phyloP scores from a whole-genome alignment of 2,797 vertebrate species.

The Cuniculus paca region DNA sequence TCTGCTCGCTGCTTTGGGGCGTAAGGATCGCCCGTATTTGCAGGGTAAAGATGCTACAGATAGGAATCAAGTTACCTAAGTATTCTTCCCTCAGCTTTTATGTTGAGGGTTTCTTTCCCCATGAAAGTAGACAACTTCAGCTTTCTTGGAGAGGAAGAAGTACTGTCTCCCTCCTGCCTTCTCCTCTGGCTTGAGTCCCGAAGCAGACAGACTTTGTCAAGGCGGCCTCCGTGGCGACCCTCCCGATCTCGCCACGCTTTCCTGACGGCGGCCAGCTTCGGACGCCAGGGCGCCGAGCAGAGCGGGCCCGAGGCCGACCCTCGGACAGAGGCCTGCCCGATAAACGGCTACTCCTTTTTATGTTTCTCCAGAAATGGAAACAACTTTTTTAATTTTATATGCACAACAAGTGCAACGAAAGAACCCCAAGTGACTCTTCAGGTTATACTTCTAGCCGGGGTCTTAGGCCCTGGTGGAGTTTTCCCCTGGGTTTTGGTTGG shows the following conservation, averaged over 20 bases:
- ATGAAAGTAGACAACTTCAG: neutral
- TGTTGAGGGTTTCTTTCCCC: neutral
- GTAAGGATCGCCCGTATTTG: slow-evolving; percentile 20
- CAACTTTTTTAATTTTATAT: neutral
- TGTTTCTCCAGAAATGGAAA: neutral
- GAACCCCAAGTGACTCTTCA: neutral
- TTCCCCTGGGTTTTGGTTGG: slow-evolving; percentile 32
- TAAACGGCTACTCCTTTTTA: neutral
- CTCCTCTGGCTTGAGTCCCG: neutral
- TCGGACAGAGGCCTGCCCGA: neutral
- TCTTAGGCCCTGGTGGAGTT: neutral
- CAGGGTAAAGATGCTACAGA: neutral
- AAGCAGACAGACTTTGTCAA: neutral
- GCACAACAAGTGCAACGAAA: slow-evolving; percentile 22
- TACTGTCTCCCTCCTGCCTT: neutral
- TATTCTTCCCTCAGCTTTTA: fast-evolving
- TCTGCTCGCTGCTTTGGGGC: slow-evolving; percentile 61
- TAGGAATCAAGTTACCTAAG: fast-evolving
- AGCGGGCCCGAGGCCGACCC: neutral
- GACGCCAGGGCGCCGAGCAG: neutral
- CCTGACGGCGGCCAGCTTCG: neutral
- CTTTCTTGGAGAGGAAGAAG: slow-evolving; percentile 4
- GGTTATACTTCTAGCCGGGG: neutral
- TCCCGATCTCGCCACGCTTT: neutral
- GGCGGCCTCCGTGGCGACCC: neutral